Conservation (phyloP, 2,113 vertebrate species). For the Rhizomys pruinosus region DNA sequence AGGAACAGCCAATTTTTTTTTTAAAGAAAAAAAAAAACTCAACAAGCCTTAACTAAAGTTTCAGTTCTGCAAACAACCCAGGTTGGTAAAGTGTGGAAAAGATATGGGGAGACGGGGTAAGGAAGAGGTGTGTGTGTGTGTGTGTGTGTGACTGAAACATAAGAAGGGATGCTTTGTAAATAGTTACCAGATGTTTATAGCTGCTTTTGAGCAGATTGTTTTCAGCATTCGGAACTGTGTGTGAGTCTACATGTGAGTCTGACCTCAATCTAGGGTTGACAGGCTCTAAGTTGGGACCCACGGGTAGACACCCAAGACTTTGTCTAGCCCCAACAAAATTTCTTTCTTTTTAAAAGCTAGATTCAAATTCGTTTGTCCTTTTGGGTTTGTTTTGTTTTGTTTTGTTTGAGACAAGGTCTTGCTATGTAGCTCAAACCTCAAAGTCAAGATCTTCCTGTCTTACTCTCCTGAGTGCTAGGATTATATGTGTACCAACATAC, state of each 20-base stretch:
- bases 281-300: slow-evolving; percentile 38
- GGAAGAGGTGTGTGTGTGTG: background rate
- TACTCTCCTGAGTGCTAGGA: too few relatives aligned
- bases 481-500: too few relatives aligned
- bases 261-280: slow-evolving; percentile 45
- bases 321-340: background rate
- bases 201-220: background rate
- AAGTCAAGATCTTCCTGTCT: too few relatives aligned
- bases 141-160: background rate
- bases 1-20: slow-evolving; percentile 60
- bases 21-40: slow-evolving; percentile 72
- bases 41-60: slow-evolving; percentile 72
- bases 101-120: background rate
- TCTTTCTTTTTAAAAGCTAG: background rate
- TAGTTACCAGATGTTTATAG: background rate
- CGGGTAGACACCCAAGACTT: slow-evolving; percentile 25
- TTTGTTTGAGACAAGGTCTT: too few relatives aligned
- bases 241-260: background rate
- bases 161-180: background rate
- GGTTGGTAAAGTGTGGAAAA: background rate
- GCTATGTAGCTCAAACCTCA: too few relatives aligned
- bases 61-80: slow-evolving; percentile 42
- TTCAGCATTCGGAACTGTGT: background rate
- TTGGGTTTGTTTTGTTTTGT: too few relatives aligned
- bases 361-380: background rate